These are phyloP conservation scores for Crotalus helleri DNA, from an alignment of 2,113 vertebrate species.

Conservation along the genomic window DNA sequence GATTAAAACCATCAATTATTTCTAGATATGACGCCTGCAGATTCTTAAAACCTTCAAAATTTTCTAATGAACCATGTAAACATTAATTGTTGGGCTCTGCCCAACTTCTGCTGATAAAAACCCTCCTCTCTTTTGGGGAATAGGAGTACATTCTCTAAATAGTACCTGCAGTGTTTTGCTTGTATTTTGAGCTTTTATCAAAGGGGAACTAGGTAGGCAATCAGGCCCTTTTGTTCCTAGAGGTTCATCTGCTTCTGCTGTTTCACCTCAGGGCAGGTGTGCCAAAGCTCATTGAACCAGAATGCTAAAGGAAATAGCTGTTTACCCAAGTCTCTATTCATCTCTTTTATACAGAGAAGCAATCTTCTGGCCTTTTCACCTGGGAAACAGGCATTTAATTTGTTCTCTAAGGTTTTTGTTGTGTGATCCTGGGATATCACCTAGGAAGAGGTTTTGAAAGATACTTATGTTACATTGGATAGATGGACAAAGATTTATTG, in stretches of 20 bases:
- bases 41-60: neutral
- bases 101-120: neutral
- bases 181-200: constrained; percentile 16
- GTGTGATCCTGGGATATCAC: neutral
- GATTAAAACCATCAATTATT: neutral
- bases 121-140: neutral
- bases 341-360: neutral
- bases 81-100: neutral
- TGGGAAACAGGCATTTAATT: neutral
- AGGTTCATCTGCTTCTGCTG: neutral
- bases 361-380: neutral
- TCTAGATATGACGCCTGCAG: neutral
- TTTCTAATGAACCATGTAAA: neutral
- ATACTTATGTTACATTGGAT: neutral
- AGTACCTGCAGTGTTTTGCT: neutral
- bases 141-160: neutral
- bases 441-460: neutral
- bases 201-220: constrained; percentile 2
- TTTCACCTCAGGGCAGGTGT: constrained; percentile 25
- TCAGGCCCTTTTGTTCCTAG: neutral
- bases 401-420: neutral
- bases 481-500: neutral
- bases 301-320: constrained; percentile 1
- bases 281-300: constrained; percentile 17
- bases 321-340: constrained; percentile 7